phyloP scores from a whole-genome alignment of 1,140 invertebrate genomes.

The Drosophila funebris region DNA sequence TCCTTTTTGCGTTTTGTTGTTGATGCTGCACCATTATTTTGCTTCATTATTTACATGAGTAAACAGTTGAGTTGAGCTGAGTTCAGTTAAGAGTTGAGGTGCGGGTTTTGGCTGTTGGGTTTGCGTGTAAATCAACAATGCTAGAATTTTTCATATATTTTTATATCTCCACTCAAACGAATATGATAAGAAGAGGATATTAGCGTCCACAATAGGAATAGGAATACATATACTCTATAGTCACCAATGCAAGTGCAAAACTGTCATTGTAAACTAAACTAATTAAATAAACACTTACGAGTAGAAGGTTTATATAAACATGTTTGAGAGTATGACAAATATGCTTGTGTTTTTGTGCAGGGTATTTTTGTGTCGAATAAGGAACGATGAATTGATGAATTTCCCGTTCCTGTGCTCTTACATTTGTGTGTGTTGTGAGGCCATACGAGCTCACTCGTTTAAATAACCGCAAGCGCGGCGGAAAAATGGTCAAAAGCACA shows the following conservation, averaged over 20 bases:
- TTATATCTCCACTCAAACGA: background rate
- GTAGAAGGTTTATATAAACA: too few relatives aligned
- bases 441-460: slow-evolving; percentile 40
- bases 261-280: background rate
- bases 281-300: background rate
- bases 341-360: background rate
- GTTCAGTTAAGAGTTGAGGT: slow-evolving; percentile 13
- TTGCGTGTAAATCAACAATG: slow-evolving; percentile 38
- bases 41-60: slow-evolving; percentile 80
- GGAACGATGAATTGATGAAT: background rate
- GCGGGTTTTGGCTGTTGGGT: too few relatives aligned
- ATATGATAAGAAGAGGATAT: background rate
- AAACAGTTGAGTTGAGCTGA: slow-evolving; percentile 71
- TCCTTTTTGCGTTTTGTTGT: slow-evolving; percentile 51
- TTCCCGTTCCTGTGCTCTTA: background rate
- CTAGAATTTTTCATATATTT: slow-evolving; percentile 2
- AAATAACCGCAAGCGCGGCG: slow-evolving; percentile 70
- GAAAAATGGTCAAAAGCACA: slow-evolving; percentile 71
- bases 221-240: too few relatives aligned
- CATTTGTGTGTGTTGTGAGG: background rate
- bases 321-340: background rate
- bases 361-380: background rate
- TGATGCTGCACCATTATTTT: slow-evolving; percentile 66
- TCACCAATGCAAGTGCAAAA: background rate
- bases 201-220: background rate